Evolutionary conservation across 2,113 vertebrate species (phyloP), one percentile per base, ranked within the genome.

Genomic region (Zosterops hypoxanthus): DNA sequence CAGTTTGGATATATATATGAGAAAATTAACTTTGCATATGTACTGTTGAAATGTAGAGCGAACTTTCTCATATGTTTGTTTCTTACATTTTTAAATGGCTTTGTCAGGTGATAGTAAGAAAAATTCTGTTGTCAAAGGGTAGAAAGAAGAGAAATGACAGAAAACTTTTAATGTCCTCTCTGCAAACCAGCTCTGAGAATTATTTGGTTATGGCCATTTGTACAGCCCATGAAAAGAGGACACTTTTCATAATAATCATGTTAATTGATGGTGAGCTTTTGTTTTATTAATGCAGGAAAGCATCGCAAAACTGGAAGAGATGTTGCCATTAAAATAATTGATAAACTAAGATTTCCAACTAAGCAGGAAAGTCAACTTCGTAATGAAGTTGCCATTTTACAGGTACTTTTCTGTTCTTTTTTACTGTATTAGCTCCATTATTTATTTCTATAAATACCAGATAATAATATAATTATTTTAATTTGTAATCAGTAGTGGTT

Each of bases 291-390:
- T 95, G 55, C 97, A 99, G 99, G 99, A 53, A 99, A 99, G 95
- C 99, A 99, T 97, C 98, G 99, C 77, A 99, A 99, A 98, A 99
- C 99, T 9, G 99, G 99, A 95, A 98, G 99, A 97, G 99, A 99
- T 83, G 99, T 99, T 73, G 99, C 99, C 87, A 99, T 99, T 96
- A 99, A 99, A 97, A 99, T 99, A 96, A 99, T 99, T 64, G 99
- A 99, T 96, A 99, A 99, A 97, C 97, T 99, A 89, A 98, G 99
- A 36, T 99, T 99, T 95, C 99, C 99, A 59, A 99, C 99, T 41
- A 99, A 99, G 94, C 99, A 99, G 93, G 99, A 99, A 97, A 99
- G 99, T 95, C 99, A 99, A 82, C 98, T 99, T 86, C 98, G 99
- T 77, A 99, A 99, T 79, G 99, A 99, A 95, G 99, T 99, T 97